phyloP scores from a whole-genome alignment of 2,113 vertebrate genomes.

The Litocranius walleri region DNA sequence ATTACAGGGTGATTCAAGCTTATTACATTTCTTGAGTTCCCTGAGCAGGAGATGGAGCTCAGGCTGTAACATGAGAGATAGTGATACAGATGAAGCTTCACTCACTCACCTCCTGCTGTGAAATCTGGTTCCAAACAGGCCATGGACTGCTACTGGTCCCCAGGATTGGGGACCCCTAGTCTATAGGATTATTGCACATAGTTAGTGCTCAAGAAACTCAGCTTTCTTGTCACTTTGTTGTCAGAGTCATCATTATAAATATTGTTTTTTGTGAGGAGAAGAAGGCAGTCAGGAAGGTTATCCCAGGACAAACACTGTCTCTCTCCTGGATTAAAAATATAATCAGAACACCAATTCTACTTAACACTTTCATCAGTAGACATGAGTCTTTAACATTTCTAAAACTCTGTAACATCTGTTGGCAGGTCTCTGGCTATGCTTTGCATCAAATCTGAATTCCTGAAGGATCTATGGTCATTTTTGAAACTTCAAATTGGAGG shows the following conservation, averaged over 20 bases:
- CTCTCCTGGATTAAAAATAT: conserved; percentile 34
- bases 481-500: neutral
- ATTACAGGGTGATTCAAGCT: neutral
- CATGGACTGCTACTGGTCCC: neutral
- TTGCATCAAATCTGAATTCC: conserved; percentile 31
- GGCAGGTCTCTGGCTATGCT: conserved; percentile 22
- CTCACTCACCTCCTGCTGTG: neutral
- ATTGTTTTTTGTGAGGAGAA: neutral
- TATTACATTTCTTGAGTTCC: neutral
- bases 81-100: neutral
- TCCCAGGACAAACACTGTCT: conserved; percentile 7
- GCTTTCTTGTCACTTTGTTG: neutral
- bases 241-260: neutral
- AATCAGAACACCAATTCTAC: neutral
- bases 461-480: conserved; percentile 25
- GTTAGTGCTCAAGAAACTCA: neutral
- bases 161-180: neutral
- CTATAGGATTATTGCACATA: neutral
- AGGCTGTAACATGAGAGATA: neutral
- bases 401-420: conserved; percentile 42
- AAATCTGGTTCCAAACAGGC: neutral
- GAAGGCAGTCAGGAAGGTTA: neutral
- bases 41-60: neutral
- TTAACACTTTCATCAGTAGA: conserved; percentile 17
- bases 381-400: conserved; percentile 20